Base-by-base conservation (phyloP, 2,888 invertebrate species). In the Brenthis ino region DNA sequence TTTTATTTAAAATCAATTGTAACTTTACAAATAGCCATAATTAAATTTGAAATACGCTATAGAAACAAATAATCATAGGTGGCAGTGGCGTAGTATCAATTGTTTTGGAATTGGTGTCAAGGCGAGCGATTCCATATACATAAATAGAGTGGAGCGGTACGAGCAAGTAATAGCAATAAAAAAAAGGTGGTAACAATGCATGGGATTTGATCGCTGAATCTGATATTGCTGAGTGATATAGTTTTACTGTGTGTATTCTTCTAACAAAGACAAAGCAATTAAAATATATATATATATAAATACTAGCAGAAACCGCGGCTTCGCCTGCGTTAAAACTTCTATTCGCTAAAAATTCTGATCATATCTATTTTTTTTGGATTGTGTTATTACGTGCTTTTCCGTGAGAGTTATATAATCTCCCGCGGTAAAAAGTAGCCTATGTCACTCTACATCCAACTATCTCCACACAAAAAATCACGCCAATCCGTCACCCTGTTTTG, bases 101-200 rank as follows among this genome's bases (percentile, higher is more conserved):
- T 73, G 67, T 69, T 50, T 65, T 43, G 16, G 47, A 68, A 68
- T 73, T 65, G 57, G 58, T 72, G 72, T 70, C 74, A 76, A 76
- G 75, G 74, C 43, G 47, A 33, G 64, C 47, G 53, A 56, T 70
- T 69, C 54, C 50, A 64, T 37, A 20, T 20, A 20, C 56, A 50
- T 14, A 60, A 57, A 65, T 64, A 57, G 63, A 63, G 43, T 64
- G 53, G 43, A 37, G 37, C 12, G 16, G 51, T 61, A 2, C 37
- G 37, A 43, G 47, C 47, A n/a, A 16, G 43, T 67, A 67, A n/a
- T n/a, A n/a, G n/a, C n/a, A n/a, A n/a, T n/a, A n/a, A n/a, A n/a
- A n/a, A n/a, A n/a, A n/a, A 24, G 43, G 50, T 37, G 57, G 50
- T 58, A 57, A 57, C 28, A 55, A 55, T 47, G 28, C 47, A 37